phyloP scores from a whole-genome alignment of 2,113 vertebrate genomes.

The Kryptolebias marmoratus region DNA sequence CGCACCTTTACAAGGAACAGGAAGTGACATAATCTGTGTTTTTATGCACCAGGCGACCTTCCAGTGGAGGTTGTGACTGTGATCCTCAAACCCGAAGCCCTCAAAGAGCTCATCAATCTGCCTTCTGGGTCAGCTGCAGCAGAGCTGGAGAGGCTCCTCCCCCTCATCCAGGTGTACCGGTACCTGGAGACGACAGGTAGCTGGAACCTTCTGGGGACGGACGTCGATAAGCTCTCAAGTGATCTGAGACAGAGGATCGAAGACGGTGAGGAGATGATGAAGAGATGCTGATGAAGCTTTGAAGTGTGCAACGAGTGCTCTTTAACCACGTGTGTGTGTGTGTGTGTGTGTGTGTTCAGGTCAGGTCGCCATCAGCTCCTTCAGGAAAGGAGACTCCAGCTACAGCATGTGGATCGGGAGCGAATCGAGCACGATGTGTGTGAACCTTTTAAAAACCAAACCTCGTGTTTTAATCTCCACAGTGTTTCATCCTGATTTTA shows the following conservation, averaged over 20 bases:
- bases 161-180: constrained; percentile 83
- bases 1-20: not conserved
- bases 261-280: constrained; percentile 78
- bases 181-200: constrained; percentile 83
- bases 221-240: constrained; percentile 71
- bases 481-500: too few relatives aligned
- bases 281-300: not conserved
- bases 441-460: not conserved
- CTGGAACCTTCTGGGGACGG: constrained; percentile 82
- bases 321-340: constrained; percentile 10
- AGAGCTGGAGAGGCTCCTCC: constrained; percentile 81
- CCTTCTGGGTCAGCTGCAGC: constrained; percentile 85
- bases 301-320: too few relatives aligned
- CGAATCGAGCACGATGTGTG: constrained; percentile 87
- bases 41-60: constrained; percentile 80
- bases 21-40: not conserved
- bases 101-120: constrained; percentile 77
- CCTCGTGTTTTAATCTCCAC: too few relatives aligned
- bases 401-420: constrained; percentile 86
- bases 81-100: constrained; percentile 72
- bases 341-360: constrained; percentile 72
- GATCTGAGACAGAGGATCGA: constrained; percentile 70
- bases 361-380: constrained; percentile 84
- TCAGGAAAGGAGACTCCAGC: constrained; percentile 68
- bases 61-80: constrained; percentile 83